phyloP scores from a whole-genome alignment of 2,797 vertebrate genomes.

The Knipowitschia caucasica region DNA sequence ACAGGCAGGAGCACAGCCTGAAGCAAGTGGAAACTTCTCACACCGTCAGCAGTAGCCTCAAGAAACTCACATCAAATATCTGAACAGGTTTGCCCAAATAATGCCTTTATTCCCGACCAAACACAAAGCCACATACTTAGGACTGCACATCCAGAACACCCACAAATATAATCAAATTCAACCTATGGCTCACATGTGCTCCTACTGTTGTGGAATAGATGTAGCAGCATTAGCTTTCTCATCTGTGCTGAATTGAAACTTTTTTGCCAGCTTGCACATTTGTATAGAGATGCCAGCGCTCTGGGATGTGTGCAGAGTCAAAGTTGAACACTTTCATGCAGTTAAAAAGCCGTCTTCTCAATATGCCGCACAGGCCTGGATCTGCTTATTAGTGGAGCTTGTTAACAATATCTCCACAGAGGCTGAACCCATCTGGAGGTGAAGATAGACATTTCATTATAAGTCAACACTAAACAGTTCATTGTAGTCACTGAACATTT shows the following conservation, averaged over 20 bases:
- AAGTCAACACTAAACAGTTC: slow-evolving; percentile 48
- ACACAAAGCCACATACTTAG: slow-evolving; percentile 21
- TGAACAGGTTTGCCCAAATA: slow-evolving; percentile 41
- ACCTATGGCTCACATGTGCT: slow-evolving; percentile 4
- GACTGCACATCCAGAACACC: slow-evolving; percentile 3
- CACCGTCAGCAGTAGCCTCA: slow-evolving; percentile 61
- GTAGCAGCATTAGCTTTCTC: slow-evolving; percentile 11
- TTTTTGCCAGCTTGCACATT: slow-evolving; percentile 63
- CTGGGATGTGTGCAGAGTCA: slow-evolving; percentile 39
- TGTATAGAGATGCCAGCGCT: slow-evolving; percentile 47
- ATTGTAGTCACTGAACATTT: slow-evolving; percentile 57
- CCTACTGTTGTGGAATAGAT: slow-evolving; percentile 4
- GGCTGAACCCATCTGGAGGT: slow-evolving; percentile 62
- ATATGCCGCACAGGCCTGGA: slow-evolving; percentile 50
- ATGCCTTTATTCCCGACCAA: slow-evolving; percentile 31
- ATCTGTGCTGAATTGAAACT: slow-evolving; percentile 31
- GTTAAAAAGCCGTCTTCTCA: slow-evolving; percentile 57
- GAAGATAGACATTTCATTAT: slow-evolving; percentile 64
- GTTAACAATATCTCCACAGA: slow-evolving; percentile 63
- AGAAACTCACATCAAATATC: slow-evolving; percentile 41
- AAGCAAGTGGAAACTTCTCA: slow-evolving; percentile 48
- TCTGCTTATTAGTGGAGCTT: slow-evolving; percentile 69
- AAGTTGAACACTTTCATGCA: slow-evolving; percentile 63
- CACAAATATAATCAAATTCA: not conserved
- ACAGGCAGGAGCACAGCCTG: slow-evolving; percentile 42